Conservation (phyloP, 2,888 invertebrate genomes). For the Rotaria socialis region DNA sequence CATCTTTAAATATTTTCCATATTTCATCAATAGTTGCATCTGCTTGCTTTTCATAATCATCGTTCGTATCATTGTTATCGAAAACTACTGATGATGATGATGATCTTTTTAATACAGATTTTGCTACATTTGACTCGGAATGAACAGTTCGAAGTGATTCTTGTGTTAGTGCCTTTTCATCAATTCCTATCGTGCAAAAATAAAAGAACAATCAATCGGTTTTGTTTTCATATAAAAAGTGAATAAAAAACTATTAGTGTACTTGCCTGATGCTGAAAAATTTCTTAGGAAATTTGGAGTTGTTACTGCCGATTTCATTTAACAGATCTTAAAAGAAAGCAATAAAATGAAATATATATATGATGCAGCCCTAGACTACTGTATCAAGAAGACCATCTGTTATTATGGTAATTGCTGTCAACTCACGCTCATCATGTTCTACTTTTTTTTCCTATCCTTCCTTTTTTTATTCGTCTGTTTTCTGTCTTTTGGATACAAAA, state of each 20-base stretch:
- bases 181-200: background rate
- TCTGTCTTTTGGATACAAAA: background rate
- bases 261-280: background rate
- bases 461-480: background rate
- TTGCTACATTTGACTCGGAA: background rate
- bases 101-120: background rate
- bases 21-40: conserved; percentile 19
- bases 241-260: background rate
- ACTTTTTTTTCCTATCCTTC: background rate
- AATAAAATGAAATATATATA: background rate
- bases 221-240: background rate
- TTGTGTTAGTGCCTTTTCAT: background rate
- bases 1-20: conserved; percentile 31
- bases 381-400: background rate
- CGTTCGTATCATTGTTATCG: background rate
- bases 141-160: background rate
- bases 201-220: background rate
- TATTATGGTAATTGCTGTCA: background rate
- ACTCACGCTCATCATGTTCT: background rate
- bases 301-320: background rate
- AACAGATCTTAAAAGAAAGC: background rate
- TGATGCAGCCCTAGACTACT: background rate
- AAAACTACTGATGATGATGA: background rate
- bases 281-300: background rate
- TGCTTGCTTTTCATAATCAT: conserved; percentile 30